phyloP scores from a whole-genome alignment of 2,797 vertebrate genomes.

The Sphenodon punctatus region DNA sequence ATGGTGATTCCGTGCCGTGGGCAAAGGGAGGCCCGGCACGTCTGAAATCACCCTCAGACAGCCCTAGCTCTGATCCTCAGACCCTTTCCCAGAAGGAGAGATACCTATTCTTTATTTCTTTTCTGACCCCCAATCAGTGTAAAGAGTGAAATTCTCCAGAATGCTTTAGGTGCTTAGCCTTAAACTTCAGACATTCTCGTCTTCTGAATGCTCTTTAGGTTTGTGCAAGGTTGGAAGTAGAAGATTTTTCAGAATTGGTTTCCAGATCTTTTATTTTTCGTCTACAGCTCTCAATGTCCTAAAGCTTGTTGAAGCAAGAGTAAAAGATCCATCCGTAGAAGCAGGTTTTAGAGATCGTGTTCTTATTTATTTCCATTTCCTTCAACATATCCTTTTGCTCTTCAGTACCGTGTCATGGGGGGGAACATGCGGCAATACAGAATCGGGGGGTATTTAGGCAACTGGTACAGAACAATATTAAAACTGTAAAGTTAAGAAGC shows the following conservation, averaged over 20 bases:
- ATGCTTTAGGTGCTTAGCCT: background rate
- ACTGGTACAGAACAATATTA: no score
- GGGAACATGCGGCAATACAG: no score
- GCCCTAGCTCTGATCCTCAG: background rate
- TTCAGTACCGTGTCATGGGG: rapidly evolving
- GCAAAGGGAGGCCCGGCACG: no score
- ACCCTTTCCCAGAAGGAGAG: background rate
- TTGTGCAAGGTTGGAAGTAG: background rate
- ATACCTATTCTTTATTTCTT: background rate
- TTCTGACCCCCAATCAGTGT: background rate
- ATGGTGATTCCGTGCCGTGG: no score
- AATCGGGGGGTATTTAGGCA: no score
- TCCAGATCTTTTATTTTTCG: slow-evolving; percentile 11
- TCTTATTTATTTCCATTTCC: background rate
- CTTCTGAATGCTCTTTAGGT: background rate
- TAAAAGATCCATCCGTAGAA: background rate
- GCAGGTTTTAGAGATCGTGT: background rate
- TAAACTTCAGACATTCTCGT: background rate
- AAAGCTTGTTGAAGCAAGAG: background rate
- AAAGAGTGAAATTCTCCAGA: background rate
- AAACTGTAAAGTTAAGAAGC: no score
- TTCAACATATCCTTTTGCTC: background rate
- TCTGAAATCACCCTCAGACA: no score
- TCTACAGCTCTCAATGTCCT: background rate
- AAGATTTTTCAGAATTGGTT: slow-evolving; percentile 6